Percentiles rank a stretch among this genome's conserved stretches.
Evolutionary conservation across 2,113 vertebrate genomes (phyloP).

Genomic region (Malurus melanocephalus): DNA sequence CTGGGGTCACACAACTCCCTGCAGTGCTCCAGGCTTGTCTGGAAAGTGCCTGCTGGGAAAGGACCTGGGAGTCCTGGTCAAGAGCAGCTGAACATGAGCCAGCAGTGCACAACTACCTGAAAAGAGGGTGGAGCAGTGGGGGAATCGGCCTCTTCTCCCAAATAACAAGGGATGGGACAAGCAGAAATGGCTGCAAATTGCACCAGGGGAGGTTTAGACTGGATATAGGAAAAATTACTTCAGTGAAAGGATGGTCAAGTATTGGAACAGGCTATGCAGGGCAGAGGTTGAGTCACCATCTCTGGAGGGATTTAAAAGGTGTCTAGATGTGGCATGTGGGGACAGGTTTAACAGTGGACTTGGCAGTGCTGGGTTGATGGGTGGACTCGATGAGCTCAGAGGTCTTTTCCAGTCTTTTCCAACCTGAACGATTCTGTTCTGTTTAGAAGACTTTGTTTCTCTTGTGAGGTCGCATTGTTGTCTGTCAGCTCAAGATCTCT

Average conservation of each 20-base stretch:
- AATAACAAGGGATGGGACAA: neutral
- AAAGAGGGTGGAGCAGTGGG: neutral
- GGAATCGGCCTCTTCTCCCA: neutral
- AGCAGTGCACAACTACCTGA: neutral
- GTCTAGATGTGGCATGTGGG: neutral
- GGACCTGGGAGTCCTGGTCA: neutral
- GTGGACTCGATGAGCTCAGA: neutral
- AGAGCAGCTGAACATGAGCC: neutral
- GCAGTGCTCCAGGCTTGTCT: neutral
- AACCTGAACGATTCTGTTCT: neutral
- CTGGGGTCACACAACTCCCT: neutral
- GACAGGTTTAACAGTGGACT: neutral
- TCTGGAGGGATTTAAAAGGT: neutral
- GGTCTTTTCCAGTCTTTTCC: neutral
- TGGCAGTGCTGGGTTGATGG: neutral
- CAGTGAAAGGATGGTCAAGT: neutral
- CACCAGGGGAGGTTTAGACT: neutral
- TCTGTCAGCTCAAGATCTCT: neutral
- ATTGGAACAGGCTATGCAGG: neutral
- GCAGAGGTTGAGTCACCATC: neutral
- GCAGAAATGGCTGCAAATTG: neutral
- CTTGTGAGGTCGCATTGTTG: neutral
- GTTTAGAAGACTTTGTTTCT: constrained; percentile 24
- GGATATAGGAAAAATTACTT: neutral
- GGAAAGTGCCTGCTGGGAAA: neutral